Conservation (phyloP, 2,888 invertebrate genomes). For the Pegoplata infirma region DNA sequence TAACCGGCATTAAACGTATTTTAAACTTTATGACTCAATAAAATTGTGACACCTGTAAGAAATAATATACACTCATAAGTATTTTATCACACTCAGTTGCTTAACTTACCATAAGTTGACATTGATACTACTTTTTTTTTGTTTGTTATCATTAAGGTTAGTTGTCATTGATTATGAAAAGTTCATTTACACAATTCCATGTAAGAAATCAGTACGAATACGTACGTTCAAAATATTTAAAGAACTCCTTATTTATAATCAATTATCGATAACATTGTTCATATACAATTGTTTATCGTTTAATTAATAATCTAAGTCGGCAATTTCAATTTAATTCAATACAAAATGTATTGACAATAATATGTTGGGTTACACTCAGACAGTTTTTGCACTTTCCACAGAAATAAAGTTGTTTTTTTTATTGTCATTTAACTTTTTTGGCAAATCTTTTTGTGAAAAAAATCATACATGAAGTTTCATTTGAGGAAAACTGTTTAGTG, state of each 20-base stretch:
- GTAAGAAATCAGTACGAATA: neutral
- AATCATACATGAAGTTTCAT: too few relatives aligned
- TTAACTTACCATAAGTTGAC: constrained; percentile 8
- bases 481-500: too few relatives aligned
- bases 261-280: neutral
- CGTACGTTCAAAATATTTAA: neutral
- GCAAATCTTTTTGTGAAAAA: too few relatives aligned
- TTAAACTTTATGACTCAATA: neutral
- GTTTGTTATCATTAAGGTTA: constrained; percentile 17
- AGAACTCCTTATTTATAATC: neutral
- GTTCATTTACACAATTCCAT: constrained; percentile 7
- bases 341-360: neutral
- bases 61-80: too few relatives aligned
- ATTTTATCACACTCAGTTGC: neutral
- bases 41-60: neutral
- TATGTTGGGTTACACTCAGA: neutral
- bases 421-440: too few relatives aligned
- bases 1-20: too few relatives aligned
- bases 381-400: too few relatives aligned
- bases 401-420: too few relatives aligned
- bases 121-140: constrained; percentile 29
- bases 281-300: constrained; percentile 6
- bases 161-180: constrained; percentile 20
- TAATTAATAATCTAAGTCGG: constrained; percentile 41
- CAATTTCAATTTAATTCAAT: constrained; percentile 40